Percentiles rank a stretch among this genome's conserved stretches.
phyloP scores from a whole-genome alignment of 2,888 invertebrate genomes.

The Platerodrilus igneus region DNA sequence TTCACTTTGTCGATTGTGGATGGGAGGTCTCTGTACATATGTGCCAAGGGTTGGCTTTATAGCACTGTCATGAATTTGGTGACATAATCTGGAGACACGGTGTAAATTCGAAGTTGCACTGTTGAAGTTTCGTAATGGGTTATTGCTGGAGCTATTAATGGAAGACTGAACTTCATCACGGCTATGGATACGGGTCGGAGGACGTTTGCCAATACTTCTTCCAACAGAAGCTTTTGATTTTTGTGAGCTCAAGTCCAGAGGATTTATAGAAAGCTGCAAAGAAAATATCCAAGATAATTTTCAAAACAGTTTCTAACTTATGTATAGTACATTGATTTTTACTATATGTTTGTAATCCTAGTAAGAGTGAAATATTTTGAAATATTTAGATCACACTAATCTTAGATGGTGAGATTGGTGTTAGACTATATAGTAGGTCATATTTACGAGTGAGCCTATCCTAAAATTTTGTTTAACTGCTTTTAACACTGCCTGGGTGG shows the following conservation, averaged over 20 bases:
- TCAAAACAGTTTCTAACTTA: no score
- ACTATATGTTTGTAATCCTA: no score
- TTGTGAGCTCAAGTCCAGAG: slow-evolving; percentile 50
- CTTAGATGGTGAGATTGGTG: no score
- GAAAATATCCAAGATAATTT: no score
- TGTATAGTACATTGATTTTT: no score
- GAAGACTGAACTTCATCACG: slow-evolving; percentile 32
- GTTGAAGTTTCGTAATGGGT: no score
- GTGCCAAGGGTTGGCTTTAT: slow-evolving; percentile 42
- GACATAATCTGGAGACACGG: slow-evolving; percentile 48
- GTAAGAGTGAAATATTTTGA: no score
- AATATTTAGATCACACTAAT: no score
- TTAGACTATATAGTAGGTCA: no score
- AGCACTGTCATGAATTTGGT: slow-evolving; percentile 48
- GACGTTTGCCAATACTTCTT: slow-evolving; percentile 50
- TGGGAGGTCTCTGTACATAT: slow-evolving; percentile 23
- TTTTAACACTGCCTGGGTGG: no score
- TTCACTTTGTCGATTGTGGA: slow-evolving; percentile 35
- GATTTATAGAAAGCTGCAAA: slow-evolving; percentile 51
- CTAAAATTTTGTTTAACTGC: no score
- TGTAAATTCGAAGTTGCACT: slow-evolving; percentile 41
- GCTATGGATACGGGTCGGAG: slow-evolving; percentile 48
- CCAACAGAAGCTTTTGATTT: slow-evolving; percentile 52
- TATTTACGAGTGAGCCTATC: no score
- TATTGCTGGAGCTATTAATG: slow-evolving; percentile 12